phyloP scores from a whole-genome alignment of 2,888 invertebrate genomes.

The Ophion slaviceki region DNA sequence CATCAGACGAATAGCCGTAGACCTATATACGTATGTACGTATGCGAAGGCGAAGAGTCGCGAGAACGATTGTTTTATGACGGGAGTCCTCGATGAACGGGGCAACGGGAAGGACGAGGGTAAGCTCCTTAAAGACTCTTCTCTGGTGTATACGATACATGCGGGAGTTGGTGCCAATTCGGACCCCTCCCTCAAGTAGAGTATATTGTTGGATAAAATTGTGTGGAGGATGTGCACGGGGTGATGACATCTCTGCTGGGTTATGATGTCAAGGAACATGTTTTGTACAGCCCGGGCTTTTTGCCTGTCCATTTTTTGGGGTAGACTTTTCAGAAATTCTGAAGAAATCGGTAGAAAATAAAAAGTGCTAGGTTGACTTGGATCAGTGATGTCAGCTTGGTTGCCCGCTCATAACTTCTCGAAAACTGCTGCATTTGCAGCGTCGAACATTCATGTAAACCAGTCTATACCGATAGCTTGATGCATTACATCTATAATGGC shows the following conservation, averaged over 20 bases:
- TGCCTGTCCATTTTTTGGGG: not conserved
- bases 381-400: not conserved
- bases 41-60: constrained; percentile 50
- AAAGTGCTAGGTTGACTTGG: not conserved
- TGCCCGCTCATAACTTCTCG: too few species aligned
- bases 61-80: constrained; percentile 68
- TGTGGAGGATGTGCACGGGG: not conserved
- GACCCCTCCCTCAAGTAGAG: not conserved
- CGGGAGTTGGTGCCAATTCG: constrained; percentile 18
- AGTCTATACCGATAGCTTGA: too few species aligned
- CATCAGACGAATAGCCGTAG: constrained; percentile 41
- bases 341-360: not conserved
- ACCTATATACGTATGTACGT: constrained; percentile 5
- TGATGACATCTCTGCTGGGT: not conserved
- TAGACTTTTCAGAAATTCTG: too few species aligned
- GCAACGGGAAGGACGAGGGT: constrained; percentile 33
- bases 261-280: not conserved
- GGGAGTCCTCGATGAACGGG: constrained; percentile 59
- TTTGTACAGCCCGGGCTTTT: not conserved
- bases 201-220: not conserved
- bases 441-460: too few species aligned
- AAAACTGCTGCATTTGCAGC: not conserved
- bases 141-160: constrained; percentile 19
- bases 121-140: constrained; percentile 22
- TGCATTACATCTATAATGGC: not conserved